phyloP scores from a whole-genome alignment of 2,113 vertebrate genomes.

The Myrmecophaga tridactyla region DNA sequence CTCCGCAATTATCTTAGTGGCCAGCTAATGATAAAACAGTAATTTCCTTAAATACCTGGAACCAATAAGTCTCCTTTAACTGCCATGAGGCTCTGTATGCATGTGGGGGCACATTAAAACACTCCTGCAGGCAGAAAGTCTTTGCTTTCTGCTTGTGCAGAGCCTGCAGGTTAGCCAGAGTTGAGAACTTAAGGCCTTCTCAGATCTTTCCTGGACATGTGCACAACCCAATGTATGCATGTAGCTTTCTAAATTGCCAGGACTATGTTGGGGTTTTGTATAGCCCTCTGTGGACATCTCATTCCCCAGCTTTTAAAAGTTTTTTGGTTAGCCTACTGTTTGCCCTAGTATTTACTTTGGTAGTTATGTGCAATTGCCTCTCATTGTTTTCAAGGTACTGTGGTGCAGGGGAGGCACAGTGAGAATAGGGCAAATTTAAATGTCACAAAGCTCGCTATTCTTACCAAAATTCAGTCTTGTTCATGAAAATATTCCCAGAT shows the following conservation, averaged over 20 bases:
- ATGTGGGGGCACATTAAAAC: not conserved
- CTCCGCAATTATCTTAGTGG: not conserved
- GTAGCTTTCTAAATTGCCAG: no score
- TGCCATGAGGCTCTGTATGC: not conserved
- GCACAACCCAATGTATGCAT: no score
- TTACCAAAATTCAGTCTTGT: no score
- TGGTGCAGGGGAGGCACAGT: not conserved
- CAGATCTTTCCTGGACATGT: no score
- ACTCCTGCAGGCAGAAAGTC: not conserved
- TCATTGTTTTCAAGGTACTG: not conserved
- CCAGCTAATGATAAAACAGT: not conserved
- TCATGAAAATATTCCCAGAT: no score
- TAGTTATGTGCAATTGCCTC: not conserved
- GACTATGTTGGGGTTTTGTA: no score
- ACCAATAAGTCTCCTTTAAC: not conserved
- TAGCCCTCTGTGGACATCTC: no score
- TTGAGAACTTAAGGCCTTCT: not conserved
- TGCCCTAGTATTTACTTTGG: no score
- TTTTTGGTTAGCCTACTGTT: no score
- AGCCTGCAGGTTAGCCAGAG: not conserved
- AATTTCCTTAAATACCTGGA: not conserved
- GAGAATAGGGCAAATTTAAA: not conserved
- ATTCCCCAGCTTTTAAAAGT: no score
- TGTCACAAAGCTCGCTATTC: not conserved
- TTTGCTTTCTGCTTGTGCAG: not conserved